These are phyloP conservation scores for Siniperca scherzeri DNA, from an alignment of 2,797 vertebrate species.

Conservation along the genomic window DNA sequence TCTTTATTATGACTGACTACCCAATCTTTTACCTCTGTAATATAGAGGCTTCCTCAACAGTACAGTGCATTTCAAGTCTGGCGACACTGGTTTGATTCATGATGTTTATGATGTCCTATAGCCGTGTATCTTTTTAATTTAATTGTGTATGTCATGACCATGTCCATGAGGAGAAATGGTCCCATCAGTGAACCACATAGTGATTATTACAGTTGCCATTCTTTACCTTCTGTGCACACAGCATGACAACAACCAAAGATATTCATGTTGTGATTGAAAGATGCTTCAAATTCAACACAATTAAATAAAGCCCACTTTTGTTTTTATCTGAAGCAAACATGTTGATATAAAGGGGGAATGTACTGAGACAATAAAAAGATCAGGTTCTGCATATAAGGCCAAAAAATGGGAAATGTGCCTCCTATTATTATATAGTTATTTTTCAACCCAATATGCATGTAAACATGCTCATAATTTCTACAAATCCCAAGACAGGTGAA, in stretches of 20 bases:
- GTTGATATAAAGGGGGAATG: background rate
- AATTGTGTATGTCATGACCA: background rate
- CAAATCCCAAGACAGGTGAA: background rate
- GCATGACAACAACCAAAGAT: background rate
- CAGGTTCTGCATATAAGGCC: background rate
- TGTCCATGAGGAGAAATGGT: background rate
- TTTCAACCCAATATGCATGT: background rate
- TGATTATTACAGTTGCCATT: background rate
- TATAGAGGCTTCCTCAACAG: background rate
- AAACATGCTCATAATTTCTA: constrained; percentile 4
- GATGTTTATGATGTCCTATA: background rate
- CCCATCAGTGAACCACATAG: constrained; percentile 1
- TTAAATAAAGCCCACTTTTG: background rate
- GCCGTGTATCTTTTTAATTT: background rate
- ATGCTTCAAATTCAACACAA: background rate
- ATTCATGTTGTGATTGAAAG: background rate
- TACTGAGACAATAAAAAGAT: background rate
- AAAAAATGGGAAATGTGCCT: background rate
- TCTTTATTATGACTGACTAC: constrained; percentile 4
- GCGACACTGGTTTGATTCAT: background rate
- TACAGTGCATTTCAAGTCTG: background rate
- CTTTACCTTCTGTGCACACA: background rate
- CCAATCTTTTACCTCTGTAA: background rate
- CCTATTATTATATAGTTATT: background rate
- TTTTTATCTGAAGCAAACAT: background rate